A percentile compares a stretch with the other conserved stretches of the same genome.
These are phyloP conservation scores for Micronycteris hirsuta DNA, from an alignment of 2,113 vertebrate species.

Conservation along the genomic window DNA sequence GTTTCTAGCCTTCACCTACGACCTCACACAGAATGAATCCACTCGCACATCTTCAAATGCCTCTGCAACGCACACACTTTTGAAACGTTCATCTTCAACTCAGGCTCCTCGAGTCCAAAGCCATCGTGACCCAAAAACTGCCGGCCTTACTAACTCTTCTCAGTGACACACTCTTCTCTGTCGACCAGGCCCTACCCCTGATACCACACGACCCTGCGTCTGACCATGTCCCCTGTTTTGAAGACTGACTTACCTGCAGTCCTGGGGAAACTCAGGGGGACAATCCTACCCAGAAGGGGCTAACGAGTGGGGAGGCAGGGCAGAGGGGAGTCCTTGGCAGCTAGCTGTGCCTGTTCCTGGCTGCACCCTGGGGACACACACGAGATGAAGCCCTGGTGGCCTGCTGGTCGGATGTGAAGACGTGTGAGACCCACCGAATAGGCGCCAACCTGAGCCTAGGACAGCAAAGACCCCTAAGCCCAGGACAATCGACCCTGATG, in stretches of 20 bases:
- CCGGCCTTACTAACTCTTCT: not conserved
- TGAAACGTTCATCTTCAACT: not conserved
- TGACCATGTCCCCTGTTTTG: not conserved
- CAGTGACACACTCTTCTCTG: not conserved
- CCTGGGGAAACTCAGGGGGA: not conserved
- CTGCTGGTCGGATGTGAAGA: not conserved
- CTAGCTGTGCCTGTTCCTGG: not conserved
- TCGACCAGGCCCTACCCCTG: not conserved
- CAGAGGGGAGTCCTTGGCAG: not conserved
- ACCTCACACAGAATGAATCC: not conserved
- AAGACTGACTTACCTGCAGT: not conserved
- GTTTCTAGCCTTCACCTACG: not conserved
- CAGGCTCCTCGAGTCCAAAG: not conserved
- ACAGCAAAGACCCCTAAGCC: not conserved
- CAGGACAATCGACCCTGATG: not conserved
- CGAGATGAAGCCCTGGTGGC: not conserved
- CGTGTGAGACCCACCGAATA: not conserved
- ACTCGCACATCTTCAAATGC: not conserved
- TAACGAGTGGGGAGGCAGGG: not conserved
- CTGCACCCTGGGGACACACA: not conserved
- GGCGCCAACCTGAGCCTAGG: not conserved
- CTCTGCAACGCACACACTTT: not conserved
- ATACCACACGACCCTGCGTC: not conserved
- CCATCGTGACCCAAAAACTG: not conserved
- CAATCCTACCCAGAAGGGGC: not conserved